These are phyloP conservation scores for Podarcis muralis DNA, from an alignment of 2,113 vertebrate species.

Conservation along the genomic window DNA sequence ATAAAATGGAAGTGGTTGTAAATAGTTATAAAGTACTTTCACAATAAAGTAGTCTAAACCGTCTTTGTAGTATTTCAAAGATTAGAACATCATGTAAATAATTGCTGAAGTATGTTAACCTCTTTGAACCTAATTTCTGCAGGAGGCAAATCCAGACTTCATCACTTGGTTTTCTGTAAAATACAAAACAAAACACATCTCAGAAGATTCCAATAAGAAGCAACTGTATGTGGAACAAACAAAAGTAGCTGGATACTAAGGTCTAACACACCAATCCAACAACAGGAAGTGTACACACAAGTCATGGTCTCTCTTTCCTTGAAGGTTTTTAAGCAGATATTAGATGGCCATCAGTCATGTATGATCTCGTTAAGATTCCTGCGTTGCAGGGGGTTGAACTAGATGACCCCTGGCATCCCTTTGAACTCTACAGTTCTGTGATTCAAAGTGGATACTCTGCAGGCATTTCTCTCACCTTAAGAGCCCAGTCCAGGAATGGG, in stretches of 20 bases:
- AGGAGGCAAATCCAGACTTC: neutral
- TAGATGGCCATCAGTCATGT: too few species aligned
- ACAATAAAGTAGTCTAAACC: neutral
- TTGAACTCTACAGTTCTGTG: too few species aligned
- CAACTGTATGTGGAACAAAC: neutral
- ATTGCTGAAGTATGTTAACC: neutral
- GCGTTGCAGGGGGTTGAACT: too few species aligned
- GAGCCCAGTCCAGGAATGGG: neutral
- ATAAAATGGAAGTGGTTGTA: neutral
- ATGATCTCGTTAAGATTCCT: too few species aligned
- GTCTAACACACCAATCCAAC: neutral
- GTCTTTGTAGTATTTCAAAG: neutral
- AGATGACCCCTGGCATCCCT: too few species aligned
- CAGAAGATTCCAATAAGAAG: neutral
- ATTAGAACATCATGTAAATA: neutral
- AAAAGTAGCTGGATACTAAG: neutral
- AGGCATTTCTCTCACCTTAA: neutral
- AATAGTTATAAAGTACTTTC: neutral
- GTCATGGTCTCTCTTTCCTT: neutral
- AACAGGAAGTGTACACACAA: neutral
- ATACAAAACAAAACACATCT: neutral
- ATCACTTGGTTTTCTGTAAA: conserved; percentile 22
- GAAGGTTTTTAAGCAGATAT: too few species aligned
- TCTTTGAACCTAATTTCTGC: neutral
- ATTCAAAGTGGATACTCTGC: neutral